A percentile compares a stretch with the other conserved stretches of the same genome.
Evolutionary conservation across 2,113 vertebrate genomes (phyloP).

Genomic region (Gracilinanus agilis): DNA sequence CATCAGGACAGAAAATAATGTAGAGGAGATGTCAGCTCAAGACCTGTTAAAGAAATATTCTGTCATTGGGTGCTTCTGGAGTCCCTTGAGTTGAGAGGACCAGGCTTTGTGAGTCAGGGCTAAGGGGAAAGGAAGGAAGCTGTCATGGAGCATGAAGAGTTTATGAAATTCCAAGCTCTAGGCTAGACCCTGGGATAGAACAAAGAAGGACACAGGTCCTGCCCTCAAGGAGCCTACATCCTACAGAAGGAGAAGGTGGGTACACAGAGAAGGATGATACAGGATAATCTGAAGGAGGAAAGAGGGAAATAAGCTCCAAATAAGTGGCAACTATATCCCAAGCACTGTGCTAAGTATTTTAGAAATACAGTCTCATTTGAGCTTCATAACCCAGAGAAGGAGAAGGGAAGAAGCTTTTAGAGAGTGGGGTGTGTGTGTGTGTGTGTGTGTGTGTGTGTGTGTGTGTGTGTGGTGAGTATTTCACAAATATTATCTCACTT

Average conservation of each 20-base stretch:
- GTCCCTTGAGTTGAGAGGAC: neutral
- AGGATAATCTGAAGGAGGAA: neutral
- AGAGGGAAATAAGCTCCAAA: neutral
- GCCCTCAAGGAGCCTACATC: too few species aligned
- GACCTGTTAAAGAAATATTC: neutral
- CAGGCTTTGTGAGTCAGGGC: too few species aligned
- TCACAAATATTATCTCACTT: neutral
- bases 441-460: too few species aligned
- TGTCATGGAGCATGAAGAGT: neutral
- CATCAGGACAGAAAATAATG: neutral
- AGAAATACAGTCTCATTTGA: neutral
- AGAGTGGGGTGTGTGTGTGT: neutral
- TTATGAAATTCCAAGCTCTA: neutral
- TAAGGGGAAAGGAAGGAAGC: too few species aligned
- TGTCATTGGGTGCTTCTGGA: neutral
- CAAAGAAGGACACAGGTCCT: neutral
- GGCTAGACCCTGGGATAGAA: neutral
- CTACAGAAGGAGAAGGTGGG: neutral
- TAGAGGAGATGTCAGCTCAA: neutral
- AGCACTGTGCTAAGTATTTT: neutral
- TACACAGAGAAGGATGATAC: neutral
- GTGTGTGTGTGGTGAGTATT: neutral
- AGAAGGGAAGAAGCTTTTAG: neutral
- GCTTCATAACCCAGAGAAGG: neutral
- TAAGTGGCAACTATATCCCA: neutral